phyloP scores from a whole-genome alignment of 2,113 vertebrate species.

The Passer domesticus region DNA sequence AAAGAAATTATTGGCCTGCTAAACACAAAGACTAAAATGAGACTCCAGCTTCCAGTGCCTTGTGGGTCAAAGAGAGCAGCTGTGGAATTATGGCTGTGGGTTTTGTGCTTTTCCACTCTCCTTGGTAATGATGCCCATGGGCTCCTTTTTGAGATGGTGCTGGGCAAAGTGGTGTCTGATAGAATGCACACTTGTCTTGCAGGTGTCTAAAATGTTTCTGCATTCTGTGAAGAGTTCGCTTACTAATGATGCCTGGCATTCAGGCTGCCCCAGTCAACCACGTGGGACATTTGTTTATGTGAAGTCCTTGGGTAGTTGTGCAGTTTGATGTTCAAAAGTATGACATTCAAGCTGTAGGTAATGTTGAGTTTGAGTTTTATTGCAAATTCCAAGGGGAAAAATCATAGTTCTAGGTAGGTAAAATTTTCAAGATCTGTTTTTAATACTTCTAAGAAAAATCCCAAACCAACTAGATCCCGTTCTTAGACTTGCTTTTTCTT shows the following conservation, averaged over 20 bases:
- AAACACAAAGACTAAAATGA: neutral
- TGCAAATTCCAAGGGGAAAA: neutral
- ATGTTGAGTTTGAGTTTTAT: neutral
- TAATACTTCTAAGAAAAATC: neutral
- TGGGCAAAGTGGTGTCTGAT: neutral
- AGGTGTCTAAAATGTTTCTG: neutral
- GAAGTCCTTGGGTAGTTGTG: neutral
- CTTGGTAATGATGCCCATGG: neutral
- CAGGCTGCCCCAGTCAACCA: neutral
- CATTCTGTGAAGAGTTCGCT: neutral
- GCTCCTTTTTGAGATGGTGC: neutral
- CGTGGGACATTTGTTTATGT: neutral
- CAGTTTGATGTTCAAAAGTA: neutral
- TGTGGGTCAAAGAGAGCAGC: neutral
- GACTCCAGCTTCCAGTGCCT: fast-evolving
- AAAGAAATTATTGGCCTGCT: neutral
- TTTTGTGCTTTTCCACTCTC: neutral
- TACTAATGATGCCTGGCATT: neutral
- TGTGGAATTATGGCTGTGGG: neutral
- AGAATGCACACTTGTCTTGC: neutral
- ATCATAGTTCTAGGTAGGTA: neutral
- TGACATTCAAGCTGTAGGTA: neutral
- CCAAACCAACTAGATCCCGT: neutral
- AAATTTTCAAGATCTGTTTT: neutral
- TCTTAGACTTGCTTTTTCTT: neutral